Percentiles rank a stretch among this genome's conserved stretches.
Evolutionary conservation across 2,797 vertebrate species (phyloP).

Genomic region (Dipus sagitta): DNA sequence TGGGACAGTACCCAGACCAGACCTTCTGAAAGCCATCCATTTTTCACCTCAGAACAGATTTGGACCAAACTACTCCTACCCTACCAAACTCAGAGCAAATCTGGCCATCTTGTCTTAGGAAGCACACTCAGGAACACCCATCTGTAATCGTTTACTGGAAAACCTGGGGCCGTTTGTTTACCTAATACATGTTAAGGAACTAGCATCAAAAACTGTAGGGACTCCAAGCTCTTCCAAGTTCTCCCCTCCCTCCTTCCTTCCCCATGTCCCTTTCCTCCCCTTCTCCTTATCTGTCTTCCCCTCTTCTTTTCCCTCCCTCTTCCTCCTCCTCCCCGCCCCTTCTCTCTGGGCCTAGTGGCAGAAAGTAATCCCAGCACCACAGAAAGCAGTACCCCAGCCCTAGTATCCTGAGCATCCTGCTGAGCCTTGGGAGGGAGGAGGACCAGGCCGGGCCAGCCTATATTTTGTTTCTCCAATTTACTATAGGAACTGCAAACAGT

Average conservation of each 20-base stretch:
- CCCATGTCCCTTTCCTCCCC: too few species aligned
- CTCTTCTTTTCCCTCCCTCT: too few species aligned
- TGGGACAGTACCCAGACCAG: background rate
- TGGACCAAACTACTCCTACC: background rate
- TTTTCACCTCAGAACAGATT: background rate
- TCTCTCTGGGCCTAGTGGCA: background rate
- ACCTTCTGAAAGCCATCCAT: background rate
- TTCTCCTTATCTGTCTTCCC: too few species aligned
- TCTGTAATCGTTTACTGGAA: background rate
- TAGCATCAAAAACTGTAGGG: slow-evolving; percentile 21
- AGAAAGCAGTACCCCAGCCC: slow-evolving; percentile 45
- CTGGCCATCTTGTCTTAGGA: background rate
- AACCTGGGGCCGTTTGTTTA: background rate
- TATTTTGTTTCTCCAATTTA: slow-evolving; percentile 53
- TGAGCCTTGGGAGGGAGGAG: slow-evolving; percentile 60
- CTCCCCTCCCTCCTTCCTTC: background rate
- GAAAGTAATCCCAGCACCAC: slow-evolving; percentile 39
- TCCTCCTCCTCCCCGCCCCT: background rate
- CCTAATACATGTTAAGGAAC: background rate
- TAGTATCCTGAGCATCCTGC: background rate
- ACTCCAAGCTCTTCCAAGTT: slow-evolving; percentile 10
- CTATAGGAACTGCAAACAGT: background rate
- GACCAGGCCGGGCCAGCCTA: background rate
- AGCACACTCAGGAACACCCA: background rate
- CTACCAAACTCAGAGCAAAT: background rate